Evolutionary conservation across 2,113 vertebrate genomes (phyloP).

Genomic region (Perca fluviatilis): DNA sequence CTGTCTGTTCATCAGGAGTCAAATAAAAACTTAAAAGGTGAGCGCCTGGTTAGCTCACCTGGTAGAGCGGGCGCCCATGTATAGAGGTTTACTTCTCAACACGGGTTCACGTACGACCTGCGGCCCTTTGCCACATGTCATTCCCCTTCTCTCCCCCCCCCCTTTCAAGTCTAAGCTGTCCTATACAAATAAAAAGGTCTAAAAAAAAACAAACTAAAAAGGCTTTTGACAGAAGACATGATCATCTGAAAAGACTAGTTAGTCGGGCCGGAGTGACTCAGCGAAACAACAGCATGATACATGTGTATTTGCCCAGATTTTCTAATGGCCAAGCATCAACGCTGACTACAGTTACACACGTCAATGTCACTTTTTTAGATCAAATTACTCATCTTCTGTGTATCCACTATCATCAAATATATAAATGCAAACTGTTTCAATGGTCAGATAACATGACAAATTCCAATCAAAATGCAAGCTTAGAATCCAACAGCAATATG

Average conservation of each 20-base stretch:
- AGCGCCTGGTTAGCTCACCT: too few species aligned
- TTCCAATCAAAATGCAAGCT: not conserved
- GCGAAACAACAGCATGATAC: not conserved
- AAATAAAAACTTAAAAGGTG: not conserved
- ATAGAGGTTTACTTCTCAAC: too few species aligned
- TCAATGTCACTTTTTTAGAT: not conserved
- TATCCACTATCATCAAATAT: not conserved
- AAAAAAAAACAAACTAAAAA: not conserved
- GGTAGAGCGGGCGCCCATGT: too few species aligned
- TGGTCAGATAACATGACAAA: slow-evolving; percentile 7
- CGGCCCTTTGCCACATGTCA: too few species aligned
- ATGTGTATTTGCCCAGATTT: not conserved
- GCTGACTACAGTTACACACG: slow-evolving; percentile 17
- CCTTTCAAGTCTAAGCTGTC: too few species aligned
- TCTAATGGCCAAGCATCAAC: not conserved
- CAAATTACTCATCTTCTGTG: not conserved
- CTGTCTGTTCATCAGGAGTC: not conserved
- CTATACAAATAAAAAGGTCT: too few species aligned
- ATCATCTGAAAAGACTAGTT: slow-evolving; percentile 3
- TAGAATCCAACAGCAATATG: not conserved
- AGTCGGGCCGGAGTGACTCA: slow-evolving; percentile 7
- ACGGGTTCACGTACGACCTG: too few species aligned
- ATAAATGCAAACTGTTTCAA: not conserved
- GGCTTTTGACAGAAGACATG: not conserved
- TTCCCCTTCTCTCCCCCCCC: too few species aligned